Evolutionary conservation across 2,888 invertebrate genomes (phyloP), one percentile per base, ranked within the genome.

Genomic region (Lasioglossum malachurum): DNA sequence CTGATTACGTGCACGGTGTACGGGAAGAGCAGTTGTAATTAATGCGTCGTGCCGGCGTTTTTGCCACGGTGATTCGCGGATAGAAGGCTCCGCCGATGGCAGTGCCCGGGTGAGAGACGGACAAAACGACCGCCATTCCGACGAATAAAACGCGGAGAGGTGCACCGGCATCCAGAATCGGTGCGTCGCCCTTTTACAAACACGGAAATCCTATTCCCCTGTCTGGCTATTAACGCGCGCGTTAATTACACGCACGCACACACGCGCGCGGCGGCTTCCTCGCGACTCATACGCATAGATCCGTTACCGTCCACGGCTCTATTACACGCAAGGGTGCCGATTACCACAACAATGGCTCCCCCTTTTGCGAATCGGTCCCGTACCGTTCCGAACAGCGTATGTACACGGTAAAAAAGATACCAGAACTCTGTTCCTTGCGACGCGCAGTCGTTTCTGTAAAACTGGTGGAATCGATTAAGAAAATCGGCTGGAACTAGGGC

Each of bases 1-100:
- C 81, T 81, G 57, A 80, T 84, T 84, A 64, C 71, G 44, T 67
- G 69, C 57, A 46, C 49, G 53, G 75, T 75, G 27, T 76, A 83
- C 75, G 64, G 75, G 23, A 73, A 46, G 67, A 76, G 67, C 38
- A n/a, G 31, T 31, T 67, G 67, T 35, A 67, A 67, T 67, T 67
- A 67, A 67, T 67, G 67, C 23, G 67, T 35, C 35, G 35, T 67
- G 35, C 35, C 31, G 19, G 35, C 8, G 67, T 67, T 67, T 67
- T 67, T 67, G 31, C 14, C 35, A 31, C 67, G 67, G 19, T 23
- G 8, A 67, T 67, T 67, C 67, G 67, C 35, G 31, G 35, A 67
- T 67, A 23, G 67, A 67, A 35, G 31, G 7, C 8, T 16, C 23
- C 67, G 31, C 19, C 67, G 67, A 35, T 35, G 67, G 67, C 31